Conservation (phyloP, 2,888 invertebrate species). For the Tryphoninae sp. region DNA sequence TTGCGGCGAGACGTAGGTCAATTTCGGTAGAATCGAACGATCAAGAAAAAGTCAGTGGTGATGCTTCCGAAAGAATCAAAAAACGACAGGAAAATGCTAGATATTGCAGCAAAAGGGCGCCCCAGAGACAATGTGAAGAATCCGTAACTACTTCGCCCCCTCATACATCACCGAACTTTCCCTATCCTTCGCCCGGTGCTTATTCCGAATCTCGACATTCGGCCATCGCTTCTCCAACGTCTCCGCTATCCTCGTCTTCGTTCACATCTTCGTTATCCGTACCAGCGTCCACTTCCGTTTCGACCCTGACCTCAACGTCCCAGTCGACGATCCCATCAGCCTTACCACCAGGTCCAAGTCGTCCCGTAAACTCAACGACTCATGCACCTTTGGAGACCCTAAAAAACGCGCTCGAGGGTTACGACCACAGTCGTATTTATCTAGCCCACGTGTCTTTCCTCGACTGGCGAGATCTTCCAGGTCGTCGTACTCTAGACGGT, state of each 20-base stretch:
- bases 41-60: conserved; percentile 27
- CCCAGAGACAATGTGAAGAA: conserved; percentile 32
- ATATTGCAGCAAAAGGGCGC: conserved; percentile 47
- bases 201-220: conserved; percentile 43
- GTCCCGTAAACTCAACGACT: conserved; percentile 47
- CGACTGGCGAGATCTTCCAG: conserved; percentile 81
- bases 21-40: conserved; percentile 24
- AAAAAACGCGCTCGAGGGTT: conserved; percentile 73
- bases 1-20: conserved; percentile 23
- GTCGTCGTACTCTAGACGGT: conserved; percentile 68
- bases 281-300: conserved; percentile 38
- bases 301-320: conserved; percentile 38
- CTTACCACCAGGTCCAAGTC: conserved; percentile 44
- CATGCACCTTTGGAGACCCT: conserved; percentile 69
- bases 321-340: conserved; percentile 27
- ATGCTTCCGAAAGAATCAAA: conserved; percentile 36
- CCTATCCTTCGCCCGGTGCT: conserved; percentile 47
- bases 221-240: conserved; percentile 54
- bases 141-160: conserved; percentile 27
- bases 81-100: conserved; percentile 38
- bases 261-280: conserved; percentile 51
- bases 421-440: conserved; percentile 80
- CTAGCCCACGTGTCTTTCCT: conserved; percentile 80
- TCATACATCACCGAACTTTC: conserved; percentile 42
- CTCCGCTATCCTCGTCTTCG: conserved; percentile 63